Base-by-base conservation (phyloP, 1,140 invertebrate species). In the Trypoxylus dichotomus region DNA sequence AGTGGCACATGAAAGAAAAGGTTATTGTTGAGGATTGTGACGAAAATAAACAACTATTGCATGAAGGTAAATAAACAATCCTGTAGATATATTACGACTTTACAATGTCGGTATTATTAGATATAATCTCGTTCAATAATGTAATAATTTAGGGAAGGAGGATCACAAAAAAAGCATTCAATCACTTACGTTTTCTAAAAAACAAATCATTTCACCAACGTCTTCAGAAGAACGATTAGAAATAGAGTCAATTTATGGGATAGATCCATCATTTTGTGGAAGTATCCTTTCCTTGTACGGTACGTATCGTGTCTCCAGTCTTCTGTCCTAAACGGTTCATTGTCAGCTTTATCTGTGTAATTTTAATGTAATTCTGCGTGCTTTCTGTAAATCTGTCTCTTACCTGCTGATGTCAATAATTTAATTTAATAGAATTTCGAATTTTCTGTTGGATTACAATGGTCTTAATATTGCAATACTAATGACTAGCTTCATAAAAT, bases 1-100 rank as follows among this genome's bases (percentile, higher is more conserved):
- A 85, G 37, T 86, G 83, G 88, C 92, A 93, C 83, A 85, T 88
- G 43, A 89, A 88, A 76, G 74, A 75, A 78, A 54, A 77, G 37
- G 74, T 27, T n/a, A n/a, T n/a, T 7, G 27, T 43, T 32, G 74
- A 76, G 73, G 42, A 76, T 68, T 27, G 37, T 27, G 71, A 76
- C 58, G 47, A 76, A 42, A 54, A 76, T 74, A 11, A 25, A 77
- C 75, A 78, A 54, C 72, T 58, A 0, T 19, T 29, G 29, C 19
- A 27, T 8, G 60, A 68, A 68, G 60, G 60, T 68, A 68, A 54
- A n/a, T 11, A 78, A 3, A 42, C 21, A 27, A 54, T 60, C 1
- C 25, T 6, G 3, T 58, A 42, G 41, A 11, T 76, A 5, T 5
- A 37, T 37, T 37, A 8, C 2, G 10, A 37, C 32, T 37, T 37